phyloP scores from a whole-genome alignment of 2,797 vertebrate genomes.

The Pangasius djambal region DNA sequence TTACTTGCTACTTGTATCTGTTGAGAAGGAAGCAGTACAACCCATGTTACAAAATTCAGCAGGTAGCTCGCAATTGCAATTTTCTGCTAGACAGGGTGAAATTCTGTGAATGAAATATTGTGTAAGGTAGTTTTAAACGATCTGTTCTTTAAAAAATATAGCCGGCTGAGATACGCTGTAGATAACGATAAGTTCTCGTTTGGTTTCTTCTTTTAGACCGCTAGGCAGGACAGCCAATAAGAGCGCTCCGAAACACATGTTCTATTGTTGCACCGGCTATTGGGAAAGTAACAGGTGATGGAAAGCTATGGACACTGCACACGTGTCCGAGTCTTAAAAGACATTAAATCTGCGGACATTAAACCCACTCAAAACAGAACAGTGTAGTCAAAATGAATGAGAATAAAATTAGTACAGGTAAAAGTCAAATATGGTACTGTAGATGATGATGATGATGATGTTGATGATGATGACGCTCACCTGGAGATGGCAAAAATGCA shows the following conservation, averaged over 20 bases:
- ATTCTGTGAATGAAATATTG: not conserved
- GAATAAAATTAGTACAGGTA: not conserved
- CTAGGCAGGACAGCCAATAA: not conserved
- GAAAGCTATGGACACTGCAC: not conserved
- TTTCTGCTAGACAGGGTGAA: not conserved
- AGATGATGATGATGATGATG: not conserved
- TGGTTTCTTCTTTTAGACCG: not conserved
- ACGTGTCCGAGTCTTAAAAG: not conserved
- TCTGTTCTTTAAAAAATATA: not conserved
- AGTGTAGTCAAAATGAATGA: not conserved
- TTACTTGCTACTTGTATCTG: too few species aligned
- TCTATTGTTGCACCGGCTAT: not conserved
- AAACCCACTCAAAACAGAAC: not conserved
- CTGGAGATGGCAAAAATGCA: constrained; percentile 88
- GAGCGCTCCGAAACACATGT: not conserved
- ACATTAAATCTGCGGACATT: not conserved
- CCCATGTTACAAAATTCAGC: not conserved
- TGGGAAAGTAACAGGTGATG: not conserved
- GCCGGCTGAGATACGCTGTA: not conserved
- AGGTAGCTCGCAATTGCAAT: not conserved
- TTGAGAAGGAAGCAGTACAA: not conserved
- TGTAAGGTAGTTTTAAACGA: not conserved
- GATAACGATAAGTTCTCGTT: not conserved
- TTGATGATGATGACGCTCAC: constrained; percentile 66
- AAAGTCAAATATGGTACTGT: not conserved